These are phyloP conservation scores for Zelleria hepariella DNA, from an alignment of 2,888 invertebrate species.

Conservation along the genomic window DNA sequence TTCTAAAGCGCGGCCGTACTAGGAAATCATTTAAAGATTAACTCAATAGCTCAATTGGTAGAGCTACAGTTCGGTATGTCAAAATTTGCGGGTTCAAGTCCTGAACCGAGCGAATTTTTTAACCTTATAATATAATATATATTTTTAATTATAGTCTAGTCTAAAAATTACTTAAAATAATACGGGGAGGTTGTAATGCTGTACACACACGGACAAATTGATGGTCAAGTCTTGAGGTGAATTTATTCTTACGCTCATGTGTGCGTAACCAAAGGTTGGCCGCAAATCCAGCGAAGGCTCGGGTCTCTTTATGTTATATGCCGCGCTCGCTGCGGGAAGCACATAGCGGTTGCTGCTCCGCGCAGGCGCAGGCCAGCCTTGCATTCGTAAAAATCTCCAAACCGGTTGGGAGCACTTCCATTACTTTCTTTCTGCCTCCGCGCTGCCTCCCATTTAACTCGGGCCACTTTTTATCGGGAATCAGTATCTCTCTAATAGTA, in stretches of 20 bases:
- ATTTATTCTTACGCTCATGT: slow-evolving; percentile 35
- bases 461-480: slow-evolving; percentile 71
- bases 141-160: neutral
- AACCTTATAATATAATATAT: no score
- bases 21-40: no score
- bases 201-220: neutral
- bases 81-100: no score
- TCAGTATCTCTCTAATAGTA: slow-evolving; percentile 72
- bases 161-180: neutral
- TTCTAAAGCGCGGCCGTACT: no score
- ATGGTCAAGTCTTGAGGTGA: slow-evolving; percentile 13
- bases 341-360: slow-evolving; percentile 42
- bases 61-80: no score
- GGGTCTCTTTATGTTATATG: slow-evolving; percentile 52
- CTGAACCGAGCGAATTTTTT: no score
- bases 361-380: slow-evolving; percentile 57
- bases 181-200: neutral
- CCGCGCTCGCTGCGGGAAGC: slow-evolving; percentile 41
- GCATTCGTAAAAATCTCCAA: slow-evolving; percentile 72
- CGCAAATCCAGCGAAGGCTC: slow-evolving; percentile 49
- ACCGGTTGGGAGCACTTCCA: slow-evolving; percentile 71
- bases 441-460: slow-evolving; percentile 70
- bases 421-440: slow-evolving; percentile 71
- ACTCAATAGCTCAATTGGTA: no score
- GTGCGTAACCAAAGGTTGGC: slow-evolving; percentile 24